Evolutionary conservation across 2,797 vertebrate genomes (phyloP).

Genomic region (Oryzias sinensis): DNA sequence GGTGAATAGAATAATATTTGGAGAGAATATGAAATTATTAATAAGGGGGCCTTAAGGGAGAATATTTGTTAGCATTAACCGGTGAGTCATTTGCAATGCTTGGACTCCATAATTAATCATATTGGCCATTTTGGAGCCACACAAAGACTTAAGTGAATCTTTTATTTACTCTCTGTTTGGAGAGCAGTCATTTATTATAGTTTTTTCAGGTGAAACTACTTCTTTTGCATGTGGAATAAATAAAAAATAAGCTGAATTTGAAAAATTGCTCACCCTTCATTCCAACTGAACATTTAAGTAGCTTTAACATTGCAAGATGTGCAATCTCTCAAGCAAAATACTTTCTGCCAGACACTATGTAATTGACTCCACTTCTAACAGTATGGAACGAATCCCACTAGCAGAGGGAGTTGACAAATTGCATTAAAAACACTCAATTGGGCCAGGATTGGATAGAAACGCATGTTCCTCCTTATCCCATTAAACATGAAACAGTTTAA

Average conservation of each 20-base stretch:
- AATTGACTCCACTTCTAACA: conserved; percentile 87
- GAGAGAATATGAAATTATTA: conserved; percentile 84
- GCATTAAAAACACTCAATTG: conserved; percentile 86
- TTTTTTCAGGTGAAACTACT: conserved; percentile 22
- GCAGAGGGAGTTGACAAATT: conserved; percentile 85
- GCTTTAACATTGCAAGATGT: conserved; percentile 82
- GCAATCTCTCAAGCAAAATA: conserved; percentile 82
- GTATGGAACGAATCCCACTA: conserved; percentile 87
- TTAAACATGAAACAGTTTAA: conserved; percentile 86
- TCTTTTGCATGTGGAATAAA: conserved; percentile 22
- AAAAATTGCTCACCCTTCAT: conserved; percentile 61
- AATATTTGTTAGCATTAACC: conserved; percentile 84
- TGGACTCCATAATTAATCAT: conserved; percentile 77
- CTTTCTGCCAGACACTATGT: conserved; percentile 81
- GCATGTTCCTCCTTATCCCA: conserved; percentile 84
- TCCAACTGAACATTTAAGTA: conserved; percentile 77
- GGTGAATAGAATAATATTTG: conserved; percentile 83
- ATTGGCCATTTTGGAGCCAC: conserved; percentile 70
- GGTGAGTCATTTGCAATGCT: conserved; percentile 74
- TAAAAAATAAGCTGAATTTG: conserved; percentile 29
- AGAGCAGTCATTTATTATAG: conserved; percentile 25
- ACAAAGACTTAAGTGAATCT: conserved; percentile 72
- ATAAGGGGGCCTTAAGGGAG: conserved; percentile 77
- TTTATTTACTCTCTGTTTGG: conserved; percentile 45
- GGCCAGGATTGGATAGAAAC: conserved; percentile 83